A percentile compares a stretch with the other conserved stretches of the same genome.
These are phyloP conservation scores for Columba guinea DNA, from an alignment of 2,797 vertebrate species.

Conservation along the genomic window DNA sequence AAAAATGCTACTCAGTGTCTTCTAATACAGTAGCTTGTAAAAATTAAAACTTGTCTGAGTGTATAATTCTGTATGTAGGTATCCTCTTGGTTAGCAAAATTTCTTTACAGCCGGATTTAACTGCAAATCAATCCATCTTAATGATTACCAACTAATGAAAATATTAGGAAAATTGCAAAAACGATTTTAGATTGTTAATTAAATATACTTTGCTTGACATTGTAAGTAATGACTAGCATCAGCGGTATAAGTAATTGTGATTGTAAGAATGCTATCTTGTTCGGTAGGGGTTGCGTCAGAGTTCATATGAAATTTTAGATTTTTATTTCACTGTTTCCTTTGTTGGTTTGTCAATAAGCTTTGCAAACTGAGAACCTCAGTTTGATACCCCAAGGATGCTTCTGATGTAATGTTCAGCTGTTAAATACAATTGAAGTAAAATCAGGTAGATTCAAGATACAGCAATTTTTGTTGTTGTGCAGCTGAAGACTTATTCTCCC, in stretches of 20 bases:
- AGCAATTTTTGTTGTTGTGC: neutral
- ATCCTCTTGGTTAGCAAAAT: neutral
- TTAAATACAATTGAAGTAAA: neutral
- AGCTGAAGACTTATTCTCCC: neutral
- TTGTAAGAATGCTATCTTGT: neutral
- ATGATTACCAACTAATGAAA: neutral
- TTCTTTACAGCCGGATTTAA: neutral
- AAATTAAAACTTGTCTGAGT: neutral
- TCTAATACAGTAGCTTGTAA: neutral
- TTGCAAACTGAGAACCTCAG: neutral
- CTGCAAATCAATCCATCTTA: neutral
- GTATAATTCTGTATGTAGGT: neutral
- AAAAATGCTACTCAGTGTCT: neutral
- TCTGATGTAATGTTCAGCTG: neutral
- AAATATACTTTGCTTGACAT: neutral
- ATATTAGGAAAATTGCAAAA: neutral
- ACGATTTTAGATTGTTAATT: neutral
- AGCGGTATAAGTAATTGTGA: neutral
- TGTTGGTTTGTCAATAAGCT: neutral
- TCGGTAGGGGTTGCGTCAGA: neutral
- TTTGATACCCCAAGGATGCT: neutral
- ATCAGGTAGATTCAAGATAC: neutral
- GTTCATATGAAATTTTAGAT: neutral
- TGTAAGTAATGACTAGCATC: neutral
- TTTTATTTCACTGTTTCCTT: neutral